phyloP scores from a whole-genome alignment of 2,113 vertebrate species.

The Gobius niger region DNA sequence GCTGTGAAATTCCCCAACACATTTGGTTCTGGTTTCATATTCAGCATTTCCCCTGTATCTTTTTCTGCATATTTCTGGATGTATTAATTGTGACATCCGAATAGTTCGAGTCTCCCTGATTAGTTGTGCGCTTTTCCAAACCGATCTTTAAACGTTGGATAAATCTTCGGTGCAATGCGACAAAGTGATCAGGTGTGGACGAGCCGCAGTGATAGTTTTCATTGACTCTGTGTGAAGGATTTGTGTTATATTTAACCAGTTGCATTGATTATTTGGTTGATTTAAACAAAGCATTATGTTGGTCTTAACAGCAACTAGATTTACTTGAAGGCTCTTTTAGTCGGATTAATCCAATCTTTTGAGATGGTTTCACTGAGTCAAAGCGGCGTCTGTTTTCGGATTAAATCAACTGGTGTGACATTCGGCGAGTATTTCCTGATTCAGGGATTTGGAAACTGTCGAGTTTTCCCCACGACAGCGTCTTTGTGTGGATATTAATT shows the following conservation, averaged over 20 bases:
- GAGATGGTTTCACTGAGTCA: neutral
- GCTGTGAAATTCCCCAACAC: neutral
- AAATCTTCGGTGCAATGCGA: neutral
- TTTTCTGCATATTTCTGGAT: neutral
- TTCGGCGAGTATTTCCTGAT: neutral
- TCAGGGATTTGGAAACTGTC: neutral
- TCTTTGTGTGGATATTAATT: slow-evolving; percentile 34
- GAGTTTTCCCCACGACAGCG: neutral
- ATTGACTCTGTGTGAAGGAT: neutral
- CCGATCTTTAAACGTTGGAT: neutral
- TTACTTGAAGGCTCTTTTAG: neutral
- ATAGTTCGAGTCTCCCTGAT: neutral
- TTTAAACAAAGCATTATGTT: neutral
- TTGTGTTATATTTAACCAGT: neutral
- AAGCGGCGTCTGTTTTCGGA: neutral
- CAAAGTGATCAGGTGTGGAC: neutral
- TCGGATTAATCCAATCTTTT: neutral
- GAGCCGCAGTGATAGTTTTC: neutral
- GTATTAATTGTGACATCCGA: neutral
- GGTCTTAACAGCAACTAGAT: neutral
- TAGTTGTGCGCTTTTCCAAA: neutral
- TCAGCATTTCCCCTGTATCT: neutral
- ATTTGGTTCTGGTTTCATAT: neutral
- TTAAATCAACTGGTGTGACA: neutral
- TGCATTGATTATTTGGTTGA: neutral